These are phyloP conservation scores for Drosophila paranaensis DNA, from an alignment of 2,888 invertebrate species.

Conservation along the genomic window DNA sequence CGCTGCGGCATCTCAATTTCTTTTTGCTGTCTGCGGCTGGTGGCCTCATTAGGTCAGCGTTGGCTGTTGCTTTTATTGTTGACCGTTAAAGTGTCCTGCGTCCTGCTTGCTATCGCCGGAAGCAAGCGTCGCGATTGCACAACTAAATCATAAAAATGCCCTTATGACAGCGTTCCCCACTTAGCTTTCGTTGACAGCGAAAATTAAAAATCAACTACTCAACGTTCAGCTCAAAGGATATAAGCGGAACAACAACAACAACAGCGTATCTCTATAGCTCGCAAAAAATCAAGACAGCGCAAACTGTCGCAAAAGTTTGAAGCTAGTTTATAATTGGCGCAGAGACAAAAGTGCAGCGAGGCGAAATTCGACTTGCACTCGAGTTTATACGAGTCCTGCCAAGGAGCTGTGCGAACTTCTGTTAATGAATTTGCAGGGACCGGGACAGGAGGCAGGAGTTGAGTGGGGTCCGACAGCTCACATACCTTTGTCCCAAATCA, in stretches of 20 bases:
- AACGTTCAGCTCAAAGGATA: constrained; percentile 24
- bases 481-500: constrained; percentile 40
- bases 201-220: constrained; percentile 55
- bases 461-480: constrained; percentile 20
- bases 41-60: constrained; percentile 68
- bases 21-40: constrained; percentile 53
- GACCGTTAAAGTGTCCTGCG: constrained; percentile 43
- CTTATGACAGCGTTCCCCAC: constrained; percentile 22
- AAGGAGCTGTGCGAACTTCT: constrained; percentile 28
- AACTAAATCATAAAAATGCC: constrained; percentile 35
- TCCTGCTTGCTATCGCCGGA: constrained; percentile 3
- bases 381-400: constrained; percentile 24
- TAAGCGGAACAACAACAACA: constrained; percentile 10
- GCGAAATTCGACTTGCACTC: constrained; percentile 30
- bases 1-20: constrained; percentile 70
- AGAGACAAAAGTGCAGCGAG: constrained; percentile 56
- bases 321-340: constrained; percentile 60
- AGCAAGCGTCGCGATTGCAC: constrained; percentile 18
- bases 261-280: constrained; percentile 7
- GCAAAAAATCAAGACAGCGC: constrained; percentile 45
- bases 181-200: constrained; percentile 12
- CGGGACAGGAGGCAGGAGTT: constrained; percentile 8
- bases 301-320: constrained; percentile 64
- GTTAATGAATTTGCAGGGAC: constrained; percentile 44
- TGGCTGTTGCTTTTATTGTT: constrained; percentile 52